A percentile compares a stretch with the other conserved stretches of the same genome.
Conservation (phyloP, 2,113 vertebrate species). For the Phrynosoma blainvillii region DNA sequence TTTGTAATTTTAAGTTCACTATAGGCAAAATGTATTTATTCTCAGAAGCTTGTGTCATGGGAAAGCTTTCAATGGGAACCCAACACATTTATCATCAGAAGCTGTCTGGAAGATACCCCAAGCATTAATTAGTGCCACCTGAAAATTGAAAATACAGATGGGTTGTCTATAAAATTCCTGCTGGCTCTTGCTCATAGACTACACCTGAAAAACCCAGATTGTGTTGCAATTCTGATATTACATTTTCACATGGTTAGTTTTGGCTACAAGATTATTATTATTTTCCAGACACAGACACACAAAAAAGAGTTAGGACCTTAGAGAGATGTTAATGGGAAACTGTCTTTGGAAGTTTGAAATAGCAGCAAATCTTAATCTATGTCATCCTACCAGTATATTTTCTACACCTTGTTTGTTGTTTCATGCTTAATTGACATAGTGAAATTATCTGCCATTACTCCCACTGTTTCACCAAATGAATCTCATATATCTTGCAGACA, state of each 20-base stretch:
- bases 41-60: not conserved
- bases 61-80: not conserved
- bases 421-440: not conserved
- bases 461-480: conserved; percentile 1
- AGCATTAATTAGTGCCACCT: not conserved
- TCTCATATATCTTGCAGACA: not conserved
- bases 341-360: not conserved
- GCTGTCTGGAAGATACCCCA: not conserved
- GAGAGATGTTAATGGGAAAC: not conserved
- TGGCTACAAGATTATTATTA: not conserved
- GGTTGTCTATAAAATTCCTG: not conserved
- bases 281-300: too few relatives aligned
- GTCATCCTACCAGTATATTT: not conserved
- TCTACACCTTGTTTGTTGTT: not conserved
- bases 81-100: not conserved
- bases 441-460: conserved; percentile 4
- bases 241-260: not conserved
- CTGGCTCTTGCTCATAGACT: not conserved
- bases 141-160: not conserved
- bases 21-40: not conserved
- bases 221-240: not conserved
- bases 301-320: not conserved
- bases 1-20: not conserved
- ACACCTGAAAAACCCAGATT: not conserved
- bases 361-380: not conserved